Evolutionary conservation across 2,888 invertebrate genomes (phyloP).

Genomic region (Rhamnusium bicolor): DNA sequence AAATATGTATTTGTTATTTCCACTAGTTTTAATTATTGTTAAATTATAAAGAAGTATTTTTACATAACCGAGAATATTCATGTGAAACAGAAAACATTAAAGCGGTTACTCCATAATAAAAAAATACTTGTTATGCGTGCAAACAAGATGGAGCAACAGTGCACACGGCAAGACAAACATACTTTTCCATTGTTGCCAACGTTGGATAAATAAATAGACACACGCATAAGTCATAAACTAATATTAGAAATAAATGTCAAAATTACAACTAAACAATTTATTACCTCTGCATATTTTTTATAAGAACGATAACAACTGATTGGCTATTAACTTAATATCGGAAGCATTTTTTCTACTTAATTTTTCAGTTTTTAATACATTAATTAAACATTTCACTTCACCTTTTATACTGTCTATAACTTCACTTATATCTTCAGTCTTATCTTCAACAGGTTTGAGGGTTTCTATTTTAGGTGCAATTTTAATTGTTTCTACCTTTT

Average conservation of each 20-base stretch:
- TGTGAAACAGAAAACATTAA: no score
- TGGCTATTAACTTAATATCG: constrained; percentile 51
- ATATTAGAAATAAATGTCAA: neutral
- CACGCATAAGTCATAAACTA: no score
- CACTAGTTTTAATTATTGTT: no score
- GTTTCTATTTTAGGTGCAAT: neutral
- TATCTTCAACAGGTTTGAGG: neutral
- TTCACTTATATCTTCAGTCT: constrained; percentile 39
- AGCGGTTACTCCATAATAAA: no score
- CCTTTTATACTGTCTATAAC: constrained; percentile 51
- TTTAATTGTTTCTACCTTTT: neutral
- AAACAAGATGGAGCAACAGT: no score
- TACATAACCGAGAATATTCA: no score
- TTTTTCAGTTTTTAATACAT: constrained; percentile 53
- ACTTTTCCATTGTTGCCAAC: no score
- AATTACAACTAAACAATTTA: neutral
- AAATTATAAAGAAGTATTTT: no score
- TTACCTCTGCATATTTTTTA: constrained; percentile 8
- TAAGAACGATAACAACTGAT: constrained; percentile 53
- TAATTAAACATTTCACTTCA: constrained; percentile 55
- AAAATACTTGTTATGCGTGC: no score
- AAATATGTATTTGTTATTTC: no score
- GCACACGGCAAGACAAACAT: no score
- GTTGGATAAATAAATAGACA: no score
- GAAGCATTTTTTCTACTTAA: constrained; percentile 52